Percentiles rank a stretch among this genome's conserved stretches.
These are phyloP conservation scores for Rhineura floridana DNA, from an alignment of 2,113 vertebrate genomes.

Conservation along the genomic window DNA sequence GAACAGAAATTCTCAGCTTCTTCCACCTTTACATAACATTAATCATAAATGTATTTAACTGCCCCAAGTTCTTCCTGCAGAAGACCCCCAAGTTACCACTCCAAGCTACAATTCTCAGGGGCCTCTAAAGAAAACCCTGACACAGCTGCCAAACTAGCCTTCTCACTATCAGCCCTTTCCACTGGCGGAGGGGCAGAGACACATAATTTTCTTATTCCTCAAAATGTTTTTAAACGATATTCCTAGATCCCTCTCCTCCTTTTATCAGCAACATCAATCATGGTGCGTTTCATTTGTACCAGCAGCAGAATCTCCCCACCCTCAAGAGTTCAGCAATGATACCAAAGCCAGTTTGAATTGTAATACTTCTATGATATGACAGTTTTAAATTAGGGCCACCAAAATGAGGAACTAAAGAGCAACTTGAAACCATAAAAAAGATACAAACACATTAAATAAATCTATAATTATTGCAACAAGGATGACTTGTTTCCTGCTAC, in stretches of 20 bases:
- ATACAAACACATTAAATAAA: neutral
- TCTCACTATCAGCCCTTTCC: rapidly evolving
- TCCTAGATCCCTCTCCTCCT: neutral
- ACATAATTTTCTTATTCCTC: neutral
- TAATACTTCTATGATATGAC: neutral
- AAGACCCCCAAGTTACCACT: neutral
- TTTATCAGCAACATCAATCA: too few relatives aligned
- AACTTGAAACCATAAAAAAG: neutral
- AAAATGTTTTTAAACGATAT: neutral
- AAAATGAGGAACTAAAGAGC: neutral
- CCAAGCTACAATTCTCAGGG: neutral
- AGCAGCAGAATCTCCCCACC: neutral
- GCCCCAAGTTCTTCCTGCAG: too few relatives aligned
- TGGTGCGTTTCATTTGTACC: neutral
- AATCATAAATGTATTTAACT: neutral
- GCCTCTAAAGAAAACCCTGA: neutral
- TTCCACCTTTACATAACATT: too few relatives aligned
- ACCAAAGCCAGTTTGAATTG: rapidly evolving
- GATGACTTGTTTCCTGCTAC: neutral
- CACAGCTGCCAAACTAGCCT: too few relatives aligned
- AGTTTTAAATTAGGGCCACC: too few relatives aligned
- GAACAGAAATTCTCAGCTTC: too few relatives aligned
- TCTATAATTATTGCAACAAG: neutral
- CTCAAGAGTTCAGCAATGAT: neutral
- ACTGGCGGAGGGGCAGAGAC: neutral